Evolutionary conservation across 2,113 vertebrate genomes (phyloP).

Genomic region (Thunnus thynnus): DNA sequence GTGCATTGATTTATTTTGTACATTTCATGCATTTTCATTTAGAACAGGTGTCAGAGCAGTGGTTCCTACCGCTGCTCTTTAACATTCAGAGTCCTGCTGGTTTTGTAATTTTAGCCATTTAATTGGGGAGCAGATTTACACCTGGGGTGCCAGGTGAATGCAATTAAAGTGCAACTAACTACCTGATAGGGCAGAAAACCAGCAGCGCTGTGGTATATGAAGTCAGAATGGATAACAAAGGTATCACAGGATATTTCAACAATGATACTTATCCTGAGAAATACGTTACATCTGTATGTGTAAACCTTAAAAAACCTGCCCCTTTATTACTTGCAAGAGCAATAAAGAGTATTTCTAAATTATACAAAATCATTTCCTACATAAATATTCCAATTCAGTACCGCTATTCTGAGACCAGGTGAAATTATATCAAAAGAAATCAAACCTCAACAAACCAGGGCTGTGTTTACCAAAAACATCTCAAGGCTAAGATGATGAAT

Average conservation of each 20-base stretch:
- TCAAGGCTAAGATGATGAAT: too few species aligned
- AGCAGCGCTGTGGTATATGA: background rate
- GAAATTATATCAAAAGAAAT: too few species aligned
- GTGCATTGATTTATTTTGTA: conserved; percentile 40
- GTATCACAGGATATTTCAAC: background rate
- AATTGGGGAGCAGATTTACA: conserved; percentile 52
- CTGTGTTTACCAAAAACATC: too few species aligned
- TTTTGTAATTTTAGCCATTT: conserved; percentile 57
- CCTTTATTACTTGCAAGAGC: background rate
- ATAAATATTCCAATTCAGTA: too few species aligned
- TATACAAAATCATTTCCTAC: too few species aligned
- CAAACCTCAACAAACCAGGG: too few species aligned
- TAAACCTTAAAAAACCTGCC: too few species aligned
- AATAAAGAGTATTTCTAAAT: too few species aligned
- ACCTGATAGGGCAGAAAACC: conserved; percentile 22
- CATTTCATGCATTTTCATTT: conserved; percentile 48
- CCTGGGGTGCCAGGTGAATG: conserved; percentile 47
- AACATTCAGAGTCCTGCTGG: conserved; percentile 47
- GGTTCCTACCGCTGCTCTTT: conserved; percentile 28
- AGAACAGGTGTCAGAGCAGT: conserved; percentile 52
- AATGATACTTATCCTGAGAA: background rate
- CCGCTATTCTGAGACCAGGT: too few species aligned
- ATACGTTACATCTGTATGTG: background rate
- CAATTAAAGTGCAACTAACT: conserved; percentile 52
- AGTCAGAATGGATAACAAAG: background rate